Percentiles rank a stretch among this genome's conserved stretches.
phyloP scores from a whole-genome alignment of 2,888 invertebrate genomes.

The Orgyia antiqua region DNA sequence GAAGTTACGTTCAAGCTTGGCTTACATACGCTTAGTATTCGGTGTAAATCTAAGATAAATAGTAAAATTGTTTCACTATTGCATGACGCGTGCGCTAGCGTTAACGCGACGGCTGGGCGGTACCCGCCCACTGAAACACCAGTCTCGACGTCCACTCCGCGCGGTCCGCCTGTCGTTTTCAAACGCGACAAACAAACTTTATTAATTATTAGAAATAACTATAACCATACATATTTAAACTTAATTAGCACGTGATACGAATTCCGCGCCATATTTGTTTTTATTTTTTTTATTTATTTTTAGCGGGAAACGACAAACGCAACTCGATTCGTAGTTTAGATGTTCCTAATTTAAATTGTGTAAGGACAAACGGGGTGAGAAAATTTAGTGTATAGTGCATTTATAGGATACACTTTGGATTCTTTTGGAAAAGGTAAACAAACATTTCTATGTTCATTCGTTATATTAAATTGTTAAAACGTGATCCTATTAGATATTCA shows the following conservation, averaged over 20 bases:
- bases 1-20: no score
- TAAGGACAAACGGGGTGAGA: conserved; percentile 44
- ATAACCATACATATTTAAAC: conserved; percentile 16
- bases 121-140: conserved; percentile 68
- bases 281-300: conserved; percentile 29
- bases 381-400: conserved; percentile 40
- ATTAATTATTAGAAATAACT: conserved; percentile 22
- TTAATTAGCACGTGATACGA: conserved; percentile 34
- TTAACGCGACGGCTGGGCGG: conserved; percentile 47
- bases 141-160: conserved; percentile 78
- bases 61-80: conserved; percentile 41
- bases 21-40: no score
- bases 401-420: conserved; percentile 46
- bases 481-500: no score
- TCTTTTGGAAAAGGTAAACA: conserved; percentile 50
- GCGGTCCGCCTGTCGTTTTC: conserved; percentile 74
- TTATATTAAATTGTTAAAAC: no score
- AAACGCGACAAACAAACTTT: conserved; percentile 38
- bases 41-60: no score
- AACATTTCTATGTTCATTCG: neutral
- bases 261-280: conserved; percentile 26
- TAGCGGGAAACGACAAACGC: conserved; percentile 51
- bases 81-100: conserved; percentile 51
- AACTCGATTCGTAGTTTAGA: conserved; percentile 34
- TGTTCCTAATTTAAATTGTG: conserved; percentile 48